Base-by-base conservation (phyloP, 2,888 invertebrate genomes). In the Orthonevra nobilis region DNA sequence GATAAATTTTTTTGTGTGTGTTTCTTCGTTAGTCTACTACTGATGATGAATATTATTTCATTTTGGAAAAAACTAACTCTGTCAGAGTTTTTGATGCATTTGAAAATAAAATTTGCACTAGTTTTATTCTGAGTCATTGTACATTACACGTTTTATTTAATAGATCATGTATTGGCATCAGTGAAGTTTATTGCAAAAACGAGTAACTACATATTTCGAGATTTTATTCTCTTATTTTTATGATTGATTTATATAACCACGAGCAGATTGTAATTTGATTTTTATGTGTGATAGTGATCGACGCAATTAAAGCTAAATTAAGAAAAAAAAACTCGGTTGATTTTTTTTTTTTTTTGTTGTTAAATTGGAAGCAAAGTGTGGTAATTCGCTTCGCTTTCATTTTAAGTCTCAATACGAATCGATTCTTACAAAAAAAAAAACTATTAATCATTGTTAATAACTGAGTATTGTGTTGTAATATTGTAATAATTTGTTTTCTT, bases 331-430 rank as follows among this genome's bases (percentile, higher is more conserved):
- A 26, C 1, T 26, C 6, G 2, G 14, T 36, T 52, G 20, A 1
- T 50, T 28, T 17, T 4, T 23, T 23, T 23, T 23, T 23, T 23
- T 23, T 4, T 23, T 23, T 23, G 3, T 23, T 23, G 5, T 23
- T 23, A 23, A 52, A 36, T 63, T 58, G 56, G 70, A 77, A 70
- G 75, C 48, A 50, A 60, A 19, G 63, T 48, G 61, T 20, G 17
- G 20, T 34, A 30, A 64, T 75, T 58, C 12, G 34, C 17, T 70
- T 19, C 58, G 63, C 70, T 77, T 77, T 32, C 69, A 32, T 48
- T 68, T 68, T 68, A n/a, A 17, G n/a, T 6, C 32, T 58, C 42
- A 3, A n/a, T 30, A 17, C 23, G 9, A 56, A 56, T 61, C 28
- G 26, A 9, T 48, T 28, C 15, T n/a, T n/a, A n/a, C n/a, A n/a